Evolutionary conservation across 2,113 vertebrate species (phyloP).

Genomic region (Osmerus mordax): DNA sequence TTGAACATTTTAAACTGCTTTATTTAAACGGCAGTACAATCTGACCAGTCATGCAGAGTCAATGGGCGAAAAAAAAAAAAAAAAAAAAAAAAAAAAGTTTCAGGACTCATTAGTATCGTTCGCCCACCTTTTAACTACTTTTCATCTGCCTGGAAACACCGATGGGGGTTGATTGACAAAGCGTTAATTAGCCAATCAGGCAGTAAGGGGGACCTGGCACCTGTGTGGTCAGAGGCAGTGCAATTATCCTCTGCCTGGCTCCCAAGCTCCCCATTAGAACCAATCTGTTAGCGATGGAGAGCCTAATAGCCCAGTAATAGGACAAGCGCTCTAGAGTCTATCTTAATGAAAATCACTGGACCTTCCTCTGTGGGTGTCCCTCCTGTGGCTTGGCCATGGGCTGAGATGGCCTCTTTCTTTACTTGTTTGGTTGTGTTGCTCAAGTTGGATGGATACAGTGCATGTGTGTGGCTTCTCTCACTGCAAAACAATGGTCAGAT

Average conservation of each 20-base stretch:
- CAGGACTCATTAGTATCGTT: constrained; percentile 7
- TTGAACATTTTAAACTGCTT: too few relatives aligned
- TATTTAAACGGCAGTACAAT: not conserved
- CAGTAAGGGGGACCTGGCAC: constrained; percentile 24
- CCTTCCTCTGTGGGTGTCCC: constrained; percentile 5
- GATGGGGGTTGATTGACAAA: constrained; percentile 21
- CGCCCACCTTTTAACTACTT: constrained; percentile 17
- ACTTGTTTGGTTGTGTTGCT: too few relatives aligned
- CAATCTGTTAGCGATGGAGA: constrained; percentile 34
- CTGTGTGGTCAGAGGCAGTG: constrained; percentile 33
- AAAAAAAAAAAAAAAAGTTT: constrained; percentile 6
- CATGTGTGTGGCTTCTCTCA: too few relatives aligned
- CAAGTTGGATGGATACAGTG: too few relatives aligned
- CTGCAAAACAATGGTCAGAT: too few relatives aligned
- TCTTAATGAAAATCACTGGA: constrained; percentile 47
- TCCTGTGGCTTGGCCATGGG: constrained; percentile 3
- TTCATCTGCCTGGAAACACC: not conserved
- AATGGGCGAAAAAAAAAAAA: not conserved
- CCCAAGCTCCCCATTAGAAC: constrained; percentile 36
- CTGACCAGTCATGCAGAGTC: not conserved
- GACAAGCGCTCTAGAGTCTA: constrained; percentile 39
- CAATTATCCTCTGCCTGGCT: constrained; percentile 33
- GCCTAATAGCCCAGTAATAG: constrained; percentile 45
- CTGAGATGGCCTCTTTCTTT: not conserved
- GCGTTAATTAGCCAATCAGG: constrained; percentile 32